Base-by-base conservation (phyloP, 2,888 invertebrate species). In the Meiosimyza platycephala region DNA sequence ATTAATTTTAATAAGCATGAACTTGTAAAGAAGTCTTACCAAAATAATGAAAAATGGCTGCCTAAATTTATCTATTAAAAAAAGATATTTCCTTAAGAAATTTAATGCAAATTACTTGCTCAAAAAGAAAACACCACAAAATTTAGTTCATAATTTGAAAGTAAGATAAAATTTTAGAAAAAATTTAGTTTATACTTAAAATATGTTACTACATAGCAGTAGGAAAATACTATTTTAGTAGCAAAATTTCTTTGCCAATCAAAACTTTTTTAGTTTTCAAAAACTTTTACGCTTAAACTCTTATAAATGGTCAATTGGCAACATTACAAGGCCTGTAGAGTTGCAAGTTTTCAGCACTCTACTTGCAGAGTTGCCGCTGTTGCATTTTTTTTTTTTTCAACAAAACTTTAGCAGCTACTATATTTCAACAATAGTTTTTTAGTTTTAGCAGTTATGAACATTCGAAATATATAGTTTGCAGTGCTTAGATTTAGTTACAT, bases 141-240 rank as follows among this genome's bases (percentile, higher is more conserved):
- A 40, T 40, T 40, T 40, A 40, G 40, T 40, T 40, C 40, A 40
- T 40, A 40, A 40, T 40, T 40, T 40, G 40, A 9, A 40, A 40
- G 40, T 40, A 40, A 40, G 40, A 40, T 40, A 40, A 40, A 40
- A 40, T 40, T 40, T 40, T 40, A 68, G 71, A 72, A 67, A n/a
- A 57, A 72, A 71, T 55, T 65, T 52, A 72, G 18, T 52, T 16
- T 47, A 28, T 72, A 62, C 51, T 69, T 66, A 69, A 50, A 62
- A n/a, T 15, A 52, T 51, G 48, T 59, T 50, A 40, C 52, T 62
- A 70, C 28, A 62, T 71, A 65, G 40, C 52, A 60, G 55, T 48
- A 55, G 52, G 33, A 72, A 51, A 73, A 64, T 76, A 66, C 73
- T 72, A 66, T 74, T 75, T 73, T 47, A 73, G 71, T 64, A 72